These are phyloP conservation scores for Formica aserva DNA, from an alignment of 2,888 invertebrate species.

Conservation along the genomic window DNA sequence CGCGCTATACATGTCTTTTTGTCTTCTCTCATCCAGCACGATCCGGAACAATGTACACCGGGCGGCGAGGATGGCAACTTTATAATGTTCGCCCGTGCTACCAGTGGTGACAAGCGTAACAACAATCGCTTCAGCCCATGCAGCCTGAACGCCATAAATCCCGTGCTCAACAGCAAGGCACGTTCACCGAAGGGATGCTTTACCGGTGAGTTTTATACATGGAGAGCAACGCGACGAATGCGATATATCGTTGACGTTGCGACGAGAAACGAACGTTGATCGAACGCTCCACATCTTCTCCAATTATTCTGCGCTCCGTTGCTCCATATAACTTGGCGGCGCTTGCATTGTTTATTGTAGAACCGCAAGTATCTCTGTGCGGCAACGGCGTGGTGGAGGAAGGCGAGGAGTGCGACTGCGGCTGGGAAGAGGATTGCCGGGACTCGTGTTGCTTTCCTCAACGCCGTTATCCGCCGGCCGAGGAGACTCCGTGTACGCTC, in stretches of 20 bases:
- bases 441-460: constrained; percentile 98
- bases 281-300: constrained; percentile 3
- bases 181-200: constrained; percentile 96
- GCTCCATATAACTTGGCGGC: constrained; percentile 11
- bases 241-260: background rate
- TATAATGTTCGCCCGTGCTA: constrained; percentile 99
- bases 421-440: constrained; percentile 98
- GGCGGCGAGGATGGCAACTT: constrained; percentile 99
- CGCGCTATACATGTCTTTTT: constrained; percentile 60
- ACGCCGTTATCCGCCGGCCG: constrained; percentile 91
- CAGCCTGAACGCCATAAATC: constrained; percentile 96
- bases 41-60: constrained; percentile 97
- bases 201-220: constrained; percentile 89
- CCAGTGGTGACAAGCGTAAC: constrained; percentile 98
- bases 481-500: constrained; percentile 94
- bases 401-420: constrained; percentile 99
- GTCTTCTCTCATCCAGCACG: constrained; percentile 90
- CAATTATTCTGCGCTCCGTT: constrained; percentile 4
- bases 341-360: constrained; percentile 86
- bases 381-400: constrained; percentile 99
- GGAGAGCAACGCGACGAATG: background rate
- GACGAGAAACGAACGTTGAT: constrained; percentile 3
- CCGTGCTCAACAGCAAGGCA: constrained; percentile 96
- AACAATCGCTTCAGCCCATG: constrained; percentile 98
- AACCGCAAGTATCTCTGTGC: constrained; percentile 97